phyloP scores from a whole-genome alignment of 2,113 vertebrate species.

The Paratilapia polleni region DNA sequence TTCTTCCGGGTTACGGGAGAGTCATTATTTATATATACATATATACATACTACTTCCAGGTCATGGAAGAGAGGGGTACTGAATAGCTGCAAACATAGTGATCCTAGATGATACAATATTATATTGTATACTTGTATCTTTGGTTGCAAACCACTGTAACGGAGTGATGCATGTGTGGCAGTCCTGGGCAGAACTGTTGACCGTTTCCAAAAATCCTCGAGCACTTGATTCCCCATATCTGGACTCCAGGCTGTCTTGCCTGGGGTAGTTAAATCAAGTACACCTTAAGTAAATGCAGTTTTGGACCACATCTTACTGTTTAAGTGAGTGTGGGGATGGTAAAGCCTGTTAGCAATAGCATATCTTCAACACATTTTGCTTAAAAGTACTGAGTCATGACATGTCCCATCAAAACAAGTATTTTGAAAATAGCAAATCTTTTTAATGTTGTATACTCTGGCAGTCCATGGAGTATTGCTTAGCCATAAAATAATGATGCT shows the following conservation, averaged over 20 bases:
- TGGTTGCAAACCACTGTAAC: conserved; percentile 61
- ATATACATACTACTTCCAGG: conserved; percentile 63
- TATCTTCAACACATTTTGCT: neutral
- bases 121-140: conserved; percentile 63
- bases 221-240: conserved; percentile 24
- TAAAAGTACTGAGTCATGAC: neutral
- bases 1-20: conserved; percentile 71
- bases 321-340: neutral
- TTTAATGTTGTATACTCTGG: neutral
- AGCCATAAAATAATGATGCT: conserved; percentile 1
- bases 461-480: conserved; percentile 6
- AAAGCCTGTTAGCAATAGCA: conserved; percentile 6
- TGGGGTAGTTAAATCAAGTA: conserved; percentile 22
- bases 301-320: neutral
- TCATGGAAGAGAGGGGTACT: conserved; percentile 62
- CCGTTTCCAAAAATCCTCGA: conserved; percentile 22
- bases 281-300: neutral
- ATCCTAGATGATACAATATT: conserved; percentile 60
- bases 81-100: conserved; percentile 66
- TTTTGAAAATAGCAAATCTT: neutral
- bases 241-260: neutral
- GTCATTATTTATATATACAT: conserved; percentile 58
- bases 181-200: conserved; percentile 42
- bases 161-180: conserved; percentile 55
- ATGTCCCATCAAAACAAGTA: neutral